phyloP scores from a whole-genome alignment of 2,113 vertebrate genomes.

The Semicossyphus pulcher region DNA sequence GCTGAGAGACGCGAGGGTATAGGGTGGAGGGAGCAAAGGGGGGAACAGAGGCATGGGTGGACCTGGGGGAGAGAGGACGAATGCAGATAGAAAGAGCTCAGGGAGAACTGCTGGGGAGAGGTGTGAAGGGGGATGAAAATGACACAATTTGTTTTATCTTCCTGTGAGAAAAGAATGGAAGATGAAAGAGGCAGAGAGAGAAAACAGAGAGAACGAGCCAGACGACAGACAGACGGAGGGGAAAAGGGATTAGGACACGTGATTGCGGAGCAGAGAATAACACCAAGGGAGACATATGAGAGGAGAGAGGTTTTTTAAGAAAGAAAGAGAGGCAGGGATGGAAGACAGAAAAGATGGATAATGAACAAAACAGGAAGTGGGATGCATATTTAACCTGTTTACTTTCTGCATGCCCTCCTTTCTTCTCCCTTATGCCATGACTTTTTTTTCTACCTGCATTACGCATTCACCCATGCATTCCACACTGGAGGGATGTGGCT shows the following conservation, averaged over 20 bases:
- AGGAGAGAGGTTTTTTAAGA: constrained; percentile 35
- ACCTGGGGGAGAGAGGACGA: constrained; percentile 59
- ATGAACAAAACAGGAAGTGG: not conserved
- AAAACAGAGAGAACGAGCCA: not conserved
- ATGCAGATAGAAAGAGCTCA: constrained; percentile 16
- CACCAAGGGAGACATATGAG: constrained; percentile 30
- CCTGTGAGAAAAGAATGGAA: constrained; percentile 50
- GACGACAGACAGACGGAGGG: constrained; percentile 19
- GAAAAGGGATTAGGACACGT: constrained; percentile 35
- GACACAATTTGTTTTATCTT: constrained; percentile 60
- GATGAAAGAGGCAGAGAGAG: constrained; percentile 41
- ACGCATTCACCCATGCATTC: not conserved
- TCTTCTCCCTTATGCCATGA: not conserved
- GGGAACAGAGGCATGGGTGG: constrained; percentile 22
- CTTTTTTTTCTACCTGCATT: not conserved
- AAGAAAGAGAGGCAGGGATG: not conserved
- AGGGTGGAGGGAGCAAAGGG: constrained; percentile 32
- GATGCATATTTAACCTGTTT: constrained; percentile 9
- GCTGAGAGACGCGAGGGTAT: constrained; percentile 1
- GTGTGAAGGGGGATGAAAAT: constrained; percentile 62
- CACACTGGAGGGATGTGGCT: not conserved
- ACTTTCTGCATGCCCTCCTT: not conserved
- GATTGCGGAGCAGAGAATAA: constrained; percentile 13
- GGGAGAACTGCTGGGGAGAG: constrained; percentile 34
- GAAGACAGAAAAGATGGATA: not conserved